A percentile compares a stretch with the other conserved stretches of the same genome.
phyloP scores from a whole-genome alignment of 2,113 vertebrate genomes.

The Xiphorhynchus elegans region DNA sequence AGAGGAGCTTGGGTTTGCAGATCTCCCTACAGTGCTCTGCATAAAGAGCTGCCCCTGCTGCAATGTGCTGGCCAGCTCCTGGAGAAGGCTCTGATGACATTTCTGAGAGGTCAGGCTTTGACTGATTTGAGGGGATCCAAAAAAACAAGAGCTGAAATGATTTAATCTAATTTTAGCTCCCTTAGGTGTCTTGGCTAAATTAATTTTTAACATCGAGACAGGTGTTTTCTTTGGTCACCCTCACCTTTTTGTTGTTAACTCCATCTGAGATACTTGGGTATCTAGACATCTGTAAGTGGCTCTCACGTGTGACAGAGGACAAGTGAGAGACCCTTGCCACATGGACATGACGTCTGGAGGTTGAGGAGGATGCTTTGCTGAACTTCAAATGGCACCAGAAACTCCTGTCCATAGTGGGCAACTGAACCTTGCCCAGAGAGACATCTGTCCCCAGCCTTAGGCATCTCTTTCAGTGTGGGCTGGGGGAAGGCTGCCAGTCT shows the following conservation, averaged over 20 bases:
- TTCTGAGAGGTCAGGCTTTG: neutral
- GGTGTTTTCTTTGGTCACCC: neutral
- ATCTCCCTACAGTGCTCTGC: rapidly evolving
- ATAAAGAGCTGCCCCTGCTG: neutral
- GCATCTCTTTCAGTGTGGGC: neutral
- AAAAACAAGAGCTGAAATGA: neutral
- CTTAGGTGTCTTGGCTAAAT: neutral
- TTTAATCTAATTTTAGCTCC: neutral
- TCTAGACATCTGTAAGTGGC: neutral
- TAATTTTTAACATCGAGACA: neutral
- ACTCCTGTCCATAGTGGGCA: neutral
- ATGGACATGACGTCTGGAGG: neutral
- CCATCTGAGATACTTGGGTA: neutral
- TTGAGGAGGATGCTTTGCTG: neutral
- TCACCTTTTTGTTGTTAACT: rapidly evolving
- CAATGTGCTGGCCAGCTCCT: rapidly evolving
- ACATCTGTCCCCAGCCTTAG: neutral
- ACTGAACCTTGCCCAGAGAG: neutral
- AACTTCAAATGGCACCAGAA: neutral
- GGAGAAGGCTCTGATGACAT: neutral
- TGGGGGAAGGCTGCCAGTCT: neutral
- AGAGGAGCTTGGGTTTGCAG: neutral
- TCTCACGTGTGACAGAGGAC: neutral
- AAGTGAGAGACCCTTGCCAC: neutral
- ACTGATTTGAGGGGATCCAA: neutral